Conservation (phyloP, 2,113 vertebrate genomes). For the Bothrops jararaca region DNA sequence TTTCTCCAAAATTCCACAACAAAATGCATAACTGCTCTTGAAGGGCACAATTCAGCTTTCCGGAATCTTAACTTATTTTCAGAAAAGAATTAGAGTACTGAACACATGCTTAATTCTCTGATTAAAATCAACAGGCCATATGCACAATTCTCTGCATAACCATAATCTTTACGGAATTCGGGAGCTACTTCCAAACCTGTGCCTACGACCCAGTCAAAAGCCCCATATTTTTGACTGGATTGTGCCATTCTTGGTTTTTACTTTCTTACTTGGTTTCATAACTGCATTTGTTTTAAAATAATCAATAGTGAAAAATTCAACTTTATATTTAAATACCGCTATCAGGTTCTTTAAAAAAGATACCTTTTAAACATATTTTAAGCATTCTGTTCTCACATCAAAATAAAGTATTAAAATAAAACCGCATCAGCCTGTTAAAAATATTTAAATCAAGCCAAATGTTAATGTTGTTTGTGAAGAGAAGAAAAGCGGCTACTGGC, state of each 20-base stretch:
- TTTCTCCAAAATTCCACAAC: conserved; percentile 26
- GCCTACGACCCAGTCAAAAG: not conserved
- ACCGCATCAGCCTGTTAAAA: conserved; percentile 47
- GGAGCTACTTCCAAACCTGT: not conserved
- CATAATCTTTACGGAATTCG: not conserved
- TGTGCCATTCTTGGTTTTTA: conserved; percentile 6
- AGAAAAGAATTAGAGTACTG: not conserved
- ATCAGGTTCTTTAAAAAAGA: conserved; percentile 32
- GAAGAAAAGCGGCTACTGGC: conserved; percentile 49
- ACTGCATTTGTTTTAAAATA: conserved; percentile 43
- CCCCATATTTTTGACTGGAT: not conserved
- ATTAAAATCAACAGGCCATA: not conserved
- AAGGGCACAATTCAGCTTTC: not conserved
- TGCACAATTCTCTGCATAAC: not conserved
- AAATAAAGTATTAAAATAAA: conserved; percentile 55
- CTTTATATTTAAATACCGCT: conserved; percentile 39
- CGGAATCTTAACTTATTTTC: not conserved
- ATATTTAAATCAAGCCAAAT: conserved; percentile 62
- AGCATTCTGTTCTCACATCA: conserved; percentile 52
- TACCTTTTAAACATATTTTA: conserved; percentile 37
- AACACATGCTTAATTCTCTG: not conserved
- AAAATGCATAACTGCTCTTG: conserved; percentile 34
- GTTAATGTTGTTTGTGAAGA: conserved; percentile 62
- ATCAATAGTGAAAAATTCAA: not conserved
- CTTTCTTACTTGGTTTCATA: conserved; percentile 36